phyloP scores from a whole-genome alignment of 2,888 invertebrate genomes.

The Troglohyphantes excavatus region DNA sequence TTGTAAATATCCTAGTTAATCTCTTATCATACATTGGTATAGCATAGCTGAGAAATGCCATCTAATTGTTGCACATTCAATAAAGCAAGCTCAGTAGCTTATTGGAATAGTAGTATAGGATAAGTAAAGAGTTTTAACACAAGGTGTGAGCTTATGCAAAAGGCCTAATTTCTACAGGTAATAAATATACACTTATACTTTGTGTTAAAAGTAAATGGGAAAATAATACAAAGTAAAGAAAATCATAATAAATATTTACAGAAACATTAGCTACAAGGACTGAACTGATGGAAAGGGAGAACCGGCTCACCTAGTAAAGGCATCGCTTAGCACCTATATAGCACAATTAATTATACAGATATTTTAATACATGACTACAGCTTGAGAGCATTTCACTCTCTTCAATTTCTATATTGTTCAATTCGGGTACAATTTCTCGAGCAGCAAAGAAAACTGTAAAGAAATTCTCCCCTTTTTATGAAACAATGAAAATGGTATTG shows the following conservation, averaged over 20 bases:
- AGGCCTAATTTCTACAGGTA: slow-evolving; percentile 20
- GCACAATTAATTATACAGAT: slow-evolving; percentile 57
- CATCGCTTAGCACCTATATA: slow-evolving; percentile 59
- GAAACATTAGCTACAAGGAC: slow-evolving; percentile 22
- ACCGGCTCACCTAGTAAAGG: slow-evolving; percentile 72
- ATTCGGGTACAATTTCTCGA: slow-evolving; percentile 41
- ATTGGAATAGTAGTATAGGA: neutral
- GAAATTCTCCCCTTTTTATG: slow-evolving; percentile 1
- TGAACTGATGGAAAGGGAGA: slow-evolving; percentile 58
- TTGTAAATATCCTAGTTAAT: neutral
- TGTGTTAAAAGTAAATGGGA: neutral
- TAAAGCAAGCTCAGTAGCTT: slow-evolving; percentile 9
- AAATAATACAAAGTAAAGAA: slow-evolving; percentile 40
- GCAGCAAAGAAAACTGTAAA: slow-evolving; percentile 49
- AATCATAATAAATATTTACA: slow-evolving; percentile 41
- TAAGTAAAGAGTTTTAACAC: slow-evolving; percentile 15
- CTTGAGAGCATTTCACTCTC: slow-evolving; percentile 30
- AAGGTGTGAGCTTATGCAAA: slow-evolving; percentile 10
- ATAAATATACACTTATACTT: slow-evolving; percentile 49
- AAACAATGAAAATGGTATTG: slow-evolving; percentile 33
- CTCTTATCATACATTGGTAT: neutral
- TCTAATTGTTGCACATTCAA: neutral
- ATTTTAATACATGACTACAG: slow-evolving; percentile 65
- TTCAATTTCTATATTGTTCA: slow-evolving; percentile 23
- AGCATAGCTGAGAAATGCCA: neutral